phyloP scores from a whole-genome alignment of 1,140 invertebrate genomes.

The Brachionus paranguensis region DNA sequence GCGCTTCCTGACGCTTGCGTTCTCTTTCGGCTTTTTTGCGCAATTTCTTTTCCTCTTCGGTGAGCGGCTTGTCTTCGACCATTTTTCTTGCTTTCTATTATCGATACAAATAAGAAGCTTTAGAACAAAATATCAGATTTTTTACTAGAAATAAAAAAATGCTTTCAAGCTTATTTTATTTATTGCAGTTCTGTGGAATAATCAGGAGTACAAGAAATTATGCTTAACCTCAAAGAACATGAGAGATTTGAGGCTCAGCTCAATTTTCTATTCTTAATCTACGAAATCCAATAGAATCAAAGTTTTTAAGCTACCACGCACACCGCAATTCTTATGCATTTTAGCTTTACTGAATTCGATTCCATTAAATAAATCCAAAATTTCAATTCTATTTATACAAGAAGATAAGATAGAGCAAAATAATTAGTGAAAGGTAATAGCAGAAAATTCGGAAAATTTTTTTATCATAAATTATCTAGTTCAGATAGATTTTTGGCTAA shows the following conservation, averaged over 20 bases:
- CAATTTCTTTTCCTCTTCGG: conserved; percentile 37
- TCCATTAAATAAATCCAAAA: background rate
- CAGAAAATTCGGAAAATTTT: background rate
- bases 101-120: background rate
- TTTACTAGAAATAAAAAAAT: background rate
- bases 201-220: background rate
- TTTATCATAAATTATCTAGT: background rate
- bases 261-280: background rate
- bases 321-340: background rate
- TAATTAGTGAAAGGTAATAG: background rate
- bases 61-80: conserved; percentile 21
- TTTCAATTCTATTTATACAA: conserved; percentile 21
- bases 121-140: background rate
- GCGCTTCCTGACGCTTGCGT: conserved; percentile 40
- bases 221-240: background rate
- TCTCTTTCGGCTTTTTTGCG: conserved; percentile 40
- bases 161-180: conserved; percentile 21
- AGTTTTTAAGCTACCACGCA: background rate
- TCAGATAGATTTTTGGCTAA: background rate
- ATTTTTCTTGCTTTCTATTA: background rate
- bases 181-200: background rate
- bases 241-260: background rate
- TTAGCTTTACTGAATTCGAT: background rate
- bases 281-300: background rate
- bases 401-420: background rate